These are phyloP conservation scores for Lydus trimaculatus DNA, from an alignment of 2,888 invertebrate genomes.

Conservation along the genomic window DNA sequence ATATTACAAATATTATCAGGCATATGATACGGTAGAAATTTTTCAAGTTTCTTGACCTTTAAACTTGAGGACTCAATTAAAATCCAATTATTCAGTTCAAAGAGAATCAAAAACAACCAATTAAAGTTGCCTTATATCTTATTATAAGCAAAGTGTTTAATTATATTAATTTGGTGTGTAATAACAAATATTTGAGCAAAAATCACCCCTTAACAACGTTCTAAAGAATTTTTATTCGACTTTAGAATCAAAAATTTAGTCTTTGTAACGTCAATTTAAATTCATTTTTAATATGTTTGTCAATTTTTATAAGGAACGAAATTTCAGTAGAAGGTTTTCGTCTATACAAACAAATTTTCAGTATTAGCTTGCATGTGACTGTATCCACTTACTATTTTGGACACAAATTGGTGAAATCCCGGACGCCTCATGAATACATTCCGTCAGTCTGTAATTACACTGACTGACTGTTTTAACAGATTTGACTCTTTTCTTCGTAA, in stretches of 20 bases:
- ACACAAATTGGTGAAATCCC: too few relatives aligned
- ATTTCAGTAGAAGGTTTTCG: too few relatives aligned
- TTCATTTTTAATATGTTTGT: too few relatives aligned
- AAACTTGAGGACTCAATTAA: not conserved
- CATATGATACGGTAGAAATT: not conserved
- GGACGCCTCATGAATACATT: too few relatives aligned
- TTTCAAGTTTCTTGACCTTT: not conserved
- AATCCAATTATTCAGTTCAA: constrained; percentile 9
- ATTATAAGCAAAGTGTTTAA: not conserved
- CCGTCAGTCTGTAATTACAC: too few relatives aligned
- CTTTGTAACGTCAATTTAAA: too few relatives aligned
- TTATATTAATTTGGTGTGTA: not conserved
- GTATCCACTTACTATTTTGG: too few relatives aligned
- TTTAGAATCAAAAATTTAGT: not conserved
- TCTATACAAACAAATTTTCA: too few relatives aligned
- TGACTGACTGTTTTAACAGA: too few relatives aligned
- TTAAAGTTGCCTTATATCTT: constrained; percentile 6
- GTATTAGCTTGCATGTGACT: too few relatives aligned
- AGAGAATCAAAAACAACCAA: constrained; percentile 8
- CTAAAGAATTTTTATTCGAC: not conserved
- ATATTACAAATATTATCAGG: not conserved
- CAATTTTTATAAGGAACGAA: too few relatives aligned
- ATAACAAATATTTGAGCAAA: not conserved
- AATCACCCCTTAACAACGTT: not conserved
- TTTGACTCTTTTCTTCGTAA: not conserved